Conservation (phyloP, 1,140 invertebrate genomes). For the Ceratina japonica region DNA sequence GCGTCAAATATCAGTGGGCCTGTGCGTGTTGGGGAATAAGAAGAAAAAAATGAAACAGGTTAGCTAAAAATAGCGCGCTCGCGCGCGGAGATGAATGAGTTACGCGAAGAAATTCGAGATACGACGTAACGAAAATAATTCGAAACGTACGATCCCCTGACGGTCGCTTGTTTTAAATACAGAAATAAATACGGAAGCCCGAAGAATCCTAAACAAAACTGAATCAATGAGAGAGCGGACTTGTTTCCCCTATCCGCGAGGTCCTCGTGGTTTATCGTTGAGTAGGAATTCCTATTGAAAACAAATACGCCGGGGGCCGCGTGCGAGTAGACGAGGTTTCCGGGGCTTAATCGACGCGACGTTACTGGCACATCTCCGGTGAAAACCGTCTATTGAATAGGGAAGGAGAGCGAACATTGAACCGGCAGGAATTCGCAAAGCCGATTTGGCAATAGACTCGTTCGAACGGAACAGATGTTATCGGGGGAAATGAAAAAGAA, state of each 20-base stretch:
- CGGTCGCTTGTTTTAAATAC: background rate
- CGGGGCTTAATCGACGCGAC: constrained; percentile 3
- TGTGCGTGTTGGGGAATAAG: background rate
- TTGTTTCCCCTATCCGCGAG: background rate
- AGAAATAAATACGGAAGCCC: background rate
- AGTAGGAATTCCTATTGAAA: background rate
- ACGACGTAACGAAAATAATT: constrained; percentile 1
- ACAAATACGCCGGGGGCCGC: background rate
- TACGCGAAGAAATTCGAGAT: background rate
- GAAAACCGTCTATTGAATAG: background rate
- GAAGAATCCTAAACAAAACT: background rate
- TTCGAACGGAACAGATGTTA: constrained; percentile 54
- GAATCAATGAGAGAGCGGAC: background rate
- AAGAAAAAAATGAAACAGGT: background rate
- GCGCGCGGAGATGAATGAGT: background rate
- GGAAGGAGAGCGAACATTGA: background rate
- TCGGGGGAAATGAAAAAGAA: constrained; percentile 29
- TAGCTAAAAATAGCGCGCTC: background rate
- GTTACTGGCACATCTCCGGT: background rate
- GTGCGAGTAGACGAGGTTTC: background rate
- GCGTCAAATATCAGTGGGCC: background rate
- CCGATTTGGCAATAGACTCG: constrained; percentile 48
- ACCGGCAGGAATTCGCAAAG: constrained; percentile 34
- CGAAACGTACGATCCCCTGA: background rate
- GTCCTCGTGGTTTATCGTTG: background rate